Base-by-base conservation (phyloP, 2,797 vertebrate genomes). In the Scomberomorus guttatus region DNA sequence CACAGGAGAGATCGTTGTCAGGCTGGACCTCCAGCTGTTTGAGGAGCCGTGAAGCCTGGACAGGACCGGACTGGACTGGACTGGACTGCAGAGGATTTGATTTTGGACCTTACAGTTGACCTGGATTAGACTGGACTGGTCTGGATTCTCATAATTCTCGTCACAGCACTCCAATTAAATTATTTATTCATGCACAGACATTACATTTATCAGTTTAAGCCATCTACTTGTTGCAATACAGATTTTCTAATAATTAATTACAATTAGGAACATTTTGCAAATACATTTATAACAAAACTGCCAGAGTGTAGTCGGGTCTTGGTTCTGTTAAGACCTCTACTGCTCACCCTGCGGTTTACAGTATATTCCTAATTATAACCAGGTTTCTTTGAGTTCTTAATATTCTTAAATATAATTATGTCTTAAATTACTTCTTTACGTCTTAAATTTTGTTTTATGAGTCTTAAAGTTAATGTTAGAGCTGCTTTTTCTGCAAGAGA, bases 1-100 rank as follows among this genome's bases (percentile, higher is more conserved):
- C n/a, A 99, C 98, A 0, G 98, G 98, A 42, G 98, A 99, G 93
- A 99, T 99, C 13, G 97, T 99, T n/a, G 97, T 99, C 87, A 95
- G 98, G 63, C 93, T 99, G 82, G 98, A 99, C 93, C 96, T 99
- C 80, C 98, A 99, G 88, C 76, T 99, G 70, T 99, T 99, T 0
- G 98, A 99, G 61, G 98, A 99, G 81, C 96, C 97, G 0, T 99
- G 95, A 94, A 79, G 84, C 62, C 62, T 1, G 63, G 25, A 34
- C 18, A 1, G 29, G 58, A 44, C 57, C 68, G 6, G 22, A 24
- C 54, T 17, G 37, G 48, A 62, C 51, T 59, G 62, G 66, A 82
- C 72, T 46, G 64, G 69, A 32, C 24, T 9, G 44, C 15, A 48
- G 95, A 96, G 51, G 96, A 85, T 92, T 93, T 90, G 25, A 72